Evolutionary conservation across 2,113 vertebrate species (phyloP).

Genomic region (Zapornia atra): DNA sequence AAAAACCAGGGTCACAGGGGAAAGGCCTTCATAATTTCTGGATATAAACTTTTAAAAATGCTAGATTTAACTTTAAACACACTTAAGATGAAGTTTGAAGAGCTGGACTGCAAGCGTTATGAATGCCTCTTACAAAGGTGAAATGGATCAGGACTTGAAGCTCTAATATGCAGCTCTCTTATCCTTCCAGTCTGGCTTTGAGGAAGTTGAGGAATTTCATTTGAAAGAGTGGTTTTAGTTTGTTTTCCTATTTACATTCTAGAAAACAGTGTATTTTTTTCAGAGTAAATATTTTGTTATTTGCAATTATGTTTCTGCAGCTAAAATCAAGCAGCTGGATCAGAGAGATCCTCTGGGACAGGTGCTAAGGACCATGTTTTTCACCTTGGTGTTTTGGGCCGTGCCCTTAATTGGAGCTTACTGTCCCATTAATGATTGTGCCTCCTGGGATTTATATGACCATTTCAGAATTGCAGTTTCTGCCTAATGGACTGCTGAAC

Average conservation of each 20-base stretch:
- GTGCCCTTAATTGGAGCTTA: conserved; percentile 87
- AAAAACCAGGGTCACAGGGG: neutral
- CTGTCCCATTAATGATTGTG: conserved; percentile 85
- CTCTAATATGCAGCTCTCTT: neutral
- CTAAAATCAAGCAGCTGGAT: conserved; percentile 62
- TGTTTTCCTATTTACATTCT: neutral
- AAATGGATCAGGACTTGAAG: neutral
- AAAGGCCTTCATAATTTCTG: neutral
- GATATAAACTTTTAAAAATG: neutral
- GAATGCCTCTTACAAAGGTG: neutral
- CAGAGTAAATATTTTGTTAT: neutral
- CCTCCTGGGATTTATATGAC: conserved; percentile 75
- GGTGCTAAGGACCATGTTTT: conserved; percentile 58
- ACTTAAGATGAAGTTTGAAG: neutral
- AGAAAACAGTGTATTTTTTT: neutral
- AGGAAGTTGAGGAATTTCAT: neutral
- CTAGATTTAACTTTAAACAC: neutral
- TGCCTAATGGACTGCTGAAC: conserved; percentile 76
- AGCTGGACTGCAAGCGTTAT: neutral
- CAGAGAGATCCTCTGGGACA: conserved; percentile 78
- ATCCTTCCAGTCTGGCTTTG: neutral
- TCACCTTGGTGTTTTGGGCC: conserved; percentile 81
- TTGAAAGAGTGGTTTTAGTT: neutral
- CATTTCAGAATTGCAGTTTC: conserved; percentile 78
- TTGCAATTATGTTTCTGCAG: conserved; percentile 8